Evolutionary conservation across 2,888 invertebrate species (phyloP).

Genomic region (Abrostola tripartita): DNA sequence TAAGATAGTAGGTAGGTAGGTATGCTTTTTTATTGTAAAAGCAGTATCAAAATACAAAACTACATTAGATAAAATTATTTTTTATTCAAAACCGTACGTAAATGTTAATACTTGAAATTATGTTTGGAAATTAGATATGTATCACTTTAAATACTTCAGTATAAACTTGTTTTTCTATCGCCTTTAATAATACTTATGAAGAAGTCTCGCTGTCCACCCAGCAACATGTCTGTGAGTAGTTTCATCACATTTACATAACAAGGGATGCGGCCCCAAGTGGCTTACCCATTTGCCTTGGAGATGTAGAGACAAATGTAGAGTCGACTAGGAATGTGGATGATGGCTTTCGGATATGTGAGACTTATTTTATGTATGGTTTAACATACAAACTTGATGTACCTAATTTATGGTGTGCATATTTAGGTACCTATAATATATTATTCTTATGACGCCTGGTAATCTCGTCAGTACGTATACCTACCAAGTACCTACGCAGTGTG

Average conservation of each 20-base stretch:
- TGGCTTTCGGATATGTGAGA: constrained; percentile 20
- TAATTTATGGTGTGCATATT: too few relatives aligned
- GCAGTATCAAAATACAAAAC: too few relatives aligned
- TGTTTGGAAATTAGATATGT: too few relatives aligned
- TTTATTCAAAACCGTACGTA: too few relatives aligned
- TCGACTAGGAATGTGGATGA: constrained; percentile 47
- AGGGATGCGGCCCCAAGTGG: constrained; percentile 51
- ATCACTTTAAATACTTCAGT: too few relatives aligned
- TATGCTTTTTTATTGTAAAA: background rate
- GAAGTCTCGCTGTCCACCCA: constrained; percentile 13
- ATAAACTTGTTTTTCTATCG: background rate
- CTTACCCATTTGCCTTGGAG: constrained; percentile 52
- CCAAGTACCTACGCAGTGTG: too few relatives aligned
- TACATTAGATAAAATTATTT: too few relatives aligned
- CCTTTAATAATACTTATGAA: background rate
- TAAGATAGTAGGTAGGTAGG: background rate
- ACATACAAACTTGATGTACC: too few relatives aligned
- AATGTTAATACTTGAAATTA: too few relatives aligned
- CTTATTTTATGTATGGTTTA: constrained; percentile 5
- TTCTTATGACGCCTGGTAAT: too few relatives aligned
- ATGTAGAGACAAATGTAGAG: constrained; percentile 40
- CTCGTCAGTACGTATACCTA: too few relatives aligned
- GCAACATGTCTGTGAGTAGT: constrained; percentile 49
- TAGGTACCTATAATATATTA: too few relatives aligned
- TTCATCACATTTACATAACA: constrained; percentile 68